A percentile compares a stretch with the other conserved stretches of the same genome.
phyloP scores from a whole-genome alignment of 2,888 invertebrate genomes.

The Cotesia congregata region DNA sequence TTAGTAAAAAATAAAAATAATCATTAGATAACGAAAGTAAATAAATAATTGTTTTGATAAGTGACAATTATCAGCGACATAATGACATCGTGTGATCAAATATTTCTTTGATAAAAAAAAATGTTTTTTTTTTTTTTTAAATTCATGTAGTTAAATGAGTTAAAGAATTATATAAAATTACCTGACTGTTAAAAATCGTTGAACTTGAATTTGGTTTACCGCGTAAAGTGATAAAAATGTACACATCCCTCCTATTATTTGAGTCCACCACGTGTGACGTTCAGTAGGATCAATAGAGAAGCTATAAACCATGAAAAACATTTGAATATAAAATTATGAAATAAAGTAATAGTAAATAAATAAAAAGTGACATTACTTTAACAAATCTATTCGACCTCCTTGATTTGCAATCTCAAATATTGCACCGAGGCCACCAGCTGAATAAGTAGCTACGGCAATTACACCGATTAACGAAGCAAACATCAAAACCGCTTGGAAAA shows the following conservation, averaged over 20 bases:
- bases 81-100: background rate
- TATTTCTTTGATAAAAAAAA: background rate
- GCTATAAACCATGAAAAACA: constrained; percentile 68
- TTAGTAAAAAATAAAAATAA: constrained; percentile 5
- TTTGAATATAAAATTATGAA: constrained; percentile 20
- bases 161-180: constrained; percentile 37
- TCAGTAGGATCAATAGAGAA: constrained; percentile 84
- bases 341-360: background rate
- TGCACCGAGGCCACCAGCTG: constrained; percentile 78
- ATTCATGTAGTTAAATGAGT: background rate
- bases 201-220: constrained; percentile 89
- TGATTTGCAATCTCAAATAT: constrained; percentile 81
- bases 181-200: constrained; percentile 80
- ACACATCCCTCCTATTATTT: constrained; percentile 84
- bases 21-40: background rate
- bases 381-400: constrained; percentile 80
- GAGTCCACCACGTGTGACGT: constrained; percentile 87
- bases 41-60: background rate
- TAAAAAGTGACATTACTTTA: constrained; percentile 72
- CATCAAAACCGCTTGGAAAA: constrained; percentile 89
- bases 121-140: background rate
- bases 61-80: background rate
- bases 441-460: constrained; percentile 80
- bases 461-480: constrained; percentile 85
- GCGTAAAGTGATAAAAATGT: constrained; percentile 88